A percentile compares a stretch with the other conserved stretches of the same genome.
Conservation (phyloP, 2,797 vertebrate genomes). For the Philypnodon macrostomus region DNA sequence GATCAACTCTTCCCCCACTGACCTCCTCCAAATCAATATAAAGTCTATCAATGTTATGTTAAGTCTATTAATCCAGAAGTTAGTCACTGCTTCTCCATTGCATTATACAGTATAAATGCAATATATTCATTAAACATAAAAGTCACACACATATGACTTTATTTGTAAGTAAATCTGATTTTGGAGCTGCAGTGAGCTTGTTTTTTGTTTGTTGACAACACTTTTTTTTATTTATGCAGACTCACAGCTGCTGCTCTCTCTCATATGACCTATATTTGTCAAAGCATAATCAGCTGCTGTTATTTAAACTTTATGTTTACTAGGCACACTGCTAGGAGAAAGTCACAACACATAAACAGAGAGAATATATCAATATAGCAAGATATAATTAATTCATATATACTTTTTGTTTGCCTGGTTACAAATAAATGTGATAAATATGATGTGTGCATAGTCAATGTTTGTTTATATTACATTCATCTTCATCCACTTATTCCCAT, state of each 20-base stretch:
- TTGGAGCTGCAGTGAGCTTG: neutral
- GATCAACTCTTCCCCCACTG: no score
- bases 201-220: conserved; percentile 6
- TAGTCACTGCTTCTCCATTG: no score
- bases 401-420: neutral
- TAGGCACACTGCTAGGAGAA: neutral
- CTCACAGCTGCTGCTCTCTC: conserved; percentile 3
- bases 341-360: neutral
- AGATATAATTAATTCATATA: neutral
- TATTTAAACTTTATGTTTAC: conserved; percentile 2
- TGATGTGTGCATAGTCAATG: no score
- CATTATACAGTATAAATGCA: no score
- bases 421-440: neutral
- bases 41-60: no score
- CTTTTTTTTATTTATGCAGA: neutral
- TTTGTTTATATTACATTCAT: neutral
- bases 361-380: neutral
- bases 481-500: no score
- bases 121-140: no score
- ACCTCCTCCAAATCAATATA: no score
- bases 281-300: neutral
- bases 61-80: no score
- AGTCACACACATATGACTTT: neutral
- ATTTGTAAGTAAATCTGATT: neutral
- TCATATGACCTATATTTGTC: conserved; percentile 4